Conservation (phyloP, 2,797 vertebrate species). For the Emys orbicularis region DNA sequence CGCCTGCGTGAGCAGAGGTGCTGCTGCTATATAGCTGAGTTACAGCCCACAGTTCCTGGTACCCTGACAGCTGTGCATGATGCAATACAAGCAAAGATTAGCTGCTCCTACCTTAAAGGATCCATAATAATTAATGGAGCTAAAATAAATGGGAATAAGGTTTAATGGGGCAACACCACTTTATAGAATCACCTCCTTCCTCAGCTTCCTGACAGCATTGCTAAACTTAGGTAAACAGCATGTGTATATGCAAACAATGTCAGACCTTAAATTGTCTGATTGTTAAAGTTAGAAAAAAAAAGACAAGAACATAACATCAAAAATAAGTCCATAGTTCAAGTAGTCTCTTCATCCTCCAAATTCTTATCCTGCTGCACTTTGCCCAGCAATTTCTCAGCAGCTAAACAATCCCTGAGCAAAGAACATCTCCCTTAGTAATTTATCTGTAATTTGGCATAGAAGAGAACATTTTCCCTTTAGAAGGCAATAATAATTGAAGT, state of each 20-base stretch:
- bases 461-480: not conserved
- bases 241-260: not conserved
- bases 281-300: not conserved
- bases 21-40: not conserved
- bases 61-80: not conserved
- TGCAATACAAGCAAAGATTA: not conserved
- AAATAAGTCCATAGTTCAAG: not conserved
- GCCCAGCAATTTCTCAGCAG: not conserved
- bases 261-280: not conserved
- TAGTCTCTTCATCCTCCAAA: not conserved
- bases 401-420: not conserved
- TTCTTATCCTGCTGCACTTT: not conserved
- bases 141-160: not conserved
- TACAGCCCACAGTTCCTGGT: not conserved
- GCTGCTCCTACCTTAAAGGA: not conserved
- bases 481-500: not conserved
- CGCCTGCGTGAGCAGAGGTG: not conserved
- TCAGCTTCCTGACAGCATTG: not conserved
- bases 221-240: not conserved
- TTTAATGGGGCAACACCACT: not conserved
- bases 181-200: not conserved
- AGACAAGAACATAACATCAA: not conserved
- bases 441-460: not conserved
- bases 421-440: not conserved
- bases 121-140: not conserved